These are phyloP conservation scores for Pseudobourletiella spinata DNA, from an alignment of 1,140 invertebrate genomes.

Conservation along the genomic window DNA sequence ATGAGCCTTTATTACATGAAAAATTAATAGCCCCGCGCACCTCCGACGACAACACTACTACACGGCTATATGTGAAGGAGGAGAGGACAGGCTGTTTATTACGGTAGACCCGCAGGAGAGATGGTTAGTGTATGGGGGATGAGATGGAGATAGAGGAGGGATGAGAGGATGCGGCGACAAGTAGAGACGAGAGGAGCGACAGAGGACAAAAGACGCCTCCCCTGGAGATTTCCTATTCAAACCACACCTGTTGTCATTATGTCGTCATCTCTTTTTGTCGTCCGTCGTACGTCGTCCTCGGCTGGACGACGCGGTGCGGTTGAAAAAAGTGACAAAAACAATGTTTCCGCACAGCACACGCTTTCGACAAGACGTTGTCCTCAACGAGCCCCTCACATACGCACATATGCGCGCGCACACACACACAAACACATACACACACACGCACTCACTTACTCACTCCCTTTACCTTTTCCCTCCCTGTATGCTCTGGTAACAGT, in stretches of 20 bases:
- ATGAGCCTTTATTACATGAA: too few species aligned
- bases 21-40: too few species aligned
- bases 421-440: too few species aligned
- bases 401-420: too few species aligned
- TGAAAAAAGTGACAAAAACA: conserved; percentile 15
- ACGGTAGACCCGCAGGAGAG: neutral
- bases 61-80: neutral
- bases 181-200: neutral
- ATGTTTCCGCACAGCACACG: conserved; percentile 9
- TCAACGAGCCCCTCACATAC: too few species aligned
- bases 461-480: neutral
- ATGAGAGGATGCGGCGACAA: neutral
- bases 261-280: conserved; percentile 7
- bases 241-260: conserved; percentile 13
- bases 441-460: too few species aligned
- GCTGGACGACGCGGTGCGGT: neutral
- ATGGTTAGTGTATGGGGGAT: too few species aligned
- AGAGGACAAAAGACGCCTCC: neutral
- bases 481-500: too few species aligned
- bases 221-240: neutral
- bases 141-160: neutral
- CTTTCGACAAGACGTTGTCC: conserved; percentile 6
- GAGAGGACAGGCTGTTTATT: neutral
- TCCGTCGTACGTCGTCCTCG: neutral
- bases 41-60: neutral